Conservation (phyloP, 2,797 vertebrate species). For the Siniperca obscura region DNA sequence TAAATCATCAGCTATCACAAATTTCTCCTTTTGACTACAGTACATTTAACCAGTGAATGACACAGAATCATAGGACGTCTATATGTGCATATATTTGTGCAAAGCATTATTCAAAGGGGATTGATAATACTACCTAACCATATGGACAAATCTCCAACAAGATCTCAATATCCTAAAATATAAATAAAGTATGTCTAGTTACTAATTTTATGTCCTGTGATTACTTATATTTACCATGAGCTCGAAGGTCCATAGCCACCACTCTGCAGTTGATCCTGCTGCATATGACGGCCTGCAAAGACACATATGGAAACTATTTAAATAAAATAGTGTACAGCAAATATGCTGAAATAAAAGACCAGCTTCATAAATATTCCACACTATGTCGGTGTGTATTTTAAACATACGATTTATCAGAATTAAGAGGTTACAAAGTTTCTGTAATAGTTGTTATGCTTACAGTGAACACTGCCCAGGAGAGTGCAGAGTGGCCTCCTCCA, state of each 20-base stretch:
- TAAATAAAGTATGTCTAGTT: neutral
- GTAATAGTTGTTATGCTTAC: conserved; percentile 81
- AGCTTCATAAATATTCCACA: neutral
- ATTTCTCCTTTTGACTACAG: neutral
- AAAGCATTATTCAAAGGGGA: neutral
- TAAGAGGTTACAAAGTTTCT: neutral
- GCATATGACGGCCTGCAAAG: conserved; percentile 91
- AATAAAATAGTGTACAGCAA: neutral
- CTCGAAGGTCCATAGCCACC: conserved; percentile 95
- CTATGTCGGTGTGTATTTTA: neutral
- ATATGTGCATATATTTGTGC: neutral
- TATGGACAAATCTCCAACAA: neutral
- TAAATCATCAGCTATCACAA: neutral
- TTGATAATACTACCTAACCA: neutral
- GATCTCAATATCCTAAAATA: neutral
- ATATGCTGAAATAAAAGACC: neutral
- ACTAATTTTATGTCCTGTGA: neutral
- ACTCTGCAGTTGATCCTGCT: conserved; percentile 95
- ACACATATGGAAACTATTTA: conserved; percentile 45
- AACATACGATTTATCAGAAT: neutral
- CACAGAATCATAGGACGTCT: neutral
- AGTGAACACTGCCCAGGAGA: conserved; percentile 99
- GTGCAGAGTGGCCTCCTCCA: conserved; percentile 97
- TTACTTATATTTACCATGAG: conserved; percentile 88
- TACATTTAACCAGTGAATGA: neutral